These are phyloP conservation scores for Trichacis sp. DNA, from an alignment of 2,888 invertebrate species.

Conservation along the genomic window DNA sequence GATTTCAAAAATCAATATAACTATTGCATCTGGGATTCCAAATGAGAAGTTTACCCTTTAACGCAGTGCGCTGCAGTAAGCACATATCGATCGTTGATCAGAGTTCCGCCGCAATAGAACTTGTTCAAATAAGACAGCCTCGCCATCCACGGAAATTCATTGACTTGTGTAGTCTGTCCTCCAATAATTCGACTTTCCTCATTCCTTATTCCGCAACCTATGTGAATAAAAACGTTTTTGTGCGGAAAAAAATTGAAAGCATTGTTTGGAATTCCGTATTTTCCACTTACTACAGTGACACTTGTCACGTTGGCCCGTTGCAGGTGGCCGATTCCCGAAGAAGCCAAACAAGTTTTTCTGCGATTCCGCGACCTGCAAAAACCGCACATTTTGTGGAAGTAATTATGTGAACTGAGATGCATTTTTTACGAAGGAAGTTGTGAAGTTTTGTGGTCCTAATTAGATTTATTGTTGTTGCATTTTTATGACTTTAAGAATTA, in stretches of 20 bases:
- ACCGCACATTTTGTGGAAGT: too few species aligned
- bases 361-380: conserved; percentile 7
- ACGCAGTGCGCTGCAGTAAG: conserved; percentile 91
- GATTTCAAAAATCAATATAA: too few species aligned
- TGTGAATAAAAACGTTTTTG: conserved; percentile 18
- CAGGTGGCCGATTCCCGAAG: conserved; percentile 78
- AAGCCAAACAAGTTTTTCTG: conserved; percentile 68
- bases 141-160: conserved; percentile 93
- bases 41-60: conserved; percentile 78
- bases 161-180: conserved; percentile 79
- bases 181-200: conserved; percentile 87
- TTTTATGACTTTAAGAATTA: too few species aligned
- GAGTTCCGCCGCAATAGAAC: conserved; percentile 90
- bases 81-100: conserved; percentile 90
- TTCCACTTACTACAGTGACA: conserved; percentile 78
- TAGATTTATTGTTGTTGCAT: too few species aligned
- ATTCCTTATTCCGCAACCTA: conserved; percentile 87
- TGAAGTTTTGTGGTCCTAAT: too few species aligned
- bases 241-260: neutral
- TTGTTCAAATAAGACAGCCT: conserved; percentile 87
- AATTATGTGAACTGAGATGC: too few species aligned
- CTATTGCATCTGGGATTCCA: too few species aligned
- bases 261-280: too few species aligned
- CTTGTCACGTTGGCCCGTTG: conserved; percentile 71
- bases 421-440: too few species aligned